These are phyloP conservation scores for Agriotes lineatus DNA, from an alignment of 2,888 invertebrate genomes.

Conservation along the genomic window DNA sequence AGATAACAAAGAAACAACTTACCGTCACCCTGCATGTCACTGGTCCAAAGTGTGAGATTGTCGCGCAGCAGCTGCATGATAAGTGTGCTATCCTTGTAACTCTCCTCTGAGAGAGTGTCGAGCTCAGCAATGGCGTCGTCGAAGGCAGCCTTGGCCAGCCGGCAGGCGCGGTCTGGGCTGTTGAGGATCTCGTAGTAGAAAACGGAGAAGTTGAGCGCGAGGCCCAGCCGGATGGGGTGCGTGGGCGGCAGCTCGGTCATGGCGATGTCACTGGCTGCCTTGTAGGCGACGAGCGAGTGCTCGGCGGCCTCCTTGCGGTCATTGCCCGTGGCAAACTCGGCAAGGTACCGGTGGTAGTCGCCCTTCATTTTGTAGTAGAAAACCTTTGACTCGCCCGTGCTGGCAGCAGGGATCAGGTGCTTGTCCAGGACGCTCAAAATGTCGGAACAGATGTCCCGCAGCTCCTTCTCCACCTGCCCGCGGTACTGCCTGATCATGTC, in stretches of 20 bases:
- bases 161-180: slow-evolving; percentile 97
- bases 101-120: slow-evolving; percentile 97
- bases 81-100: slow-evolving; percentile 99
- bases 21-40: slow-evolving; percentile 97
- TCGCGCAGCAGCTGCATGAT: slow-evolving; percentile 99
- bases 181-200: slow-evolving; percentile 99
- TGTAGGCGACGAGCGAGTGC: slow-evolving; percentile 96
- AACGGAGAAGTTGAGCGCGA: slow-evolving; percentile 98
- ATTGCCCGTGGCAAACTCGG: slow-evolving; percentile 96
- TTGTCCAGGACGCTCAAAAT: slow-evolving; percentile 94
- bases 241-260: slow-evolving; percentile 97
- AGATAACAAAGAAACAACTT: slow-evolving; percentile 60
- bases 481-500: slow-evolving; percentile 96
- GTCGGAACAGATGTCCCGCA: slow-evolving; percentile 96
- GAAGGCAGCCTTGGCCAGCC: slow-evolving; percentile 97
- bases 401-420: slow-evolving; percentile 93
- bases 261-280: slow-evolving; percentile 97
- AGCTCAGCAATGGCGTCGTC: slow-evolving; percentile 99
- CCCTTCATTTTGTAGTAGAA: slow-evolving; percentile 99
- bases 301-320: slow-evolving; percentile 98
- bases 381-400: slow-evolving; percentile 94
- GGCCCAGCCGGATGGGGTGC: slow-evolving; percentile 96
- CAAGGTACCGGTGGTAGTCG: slow-evolving; percentile 98
- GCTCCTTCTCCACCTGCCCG: slow-evolving; percentile 95
- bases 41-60: slow-evolving; percentile 99